phyloP scores from a whole-genome alignment of 2,888 invertebrate species.

The Sipha maydis region DNA sequence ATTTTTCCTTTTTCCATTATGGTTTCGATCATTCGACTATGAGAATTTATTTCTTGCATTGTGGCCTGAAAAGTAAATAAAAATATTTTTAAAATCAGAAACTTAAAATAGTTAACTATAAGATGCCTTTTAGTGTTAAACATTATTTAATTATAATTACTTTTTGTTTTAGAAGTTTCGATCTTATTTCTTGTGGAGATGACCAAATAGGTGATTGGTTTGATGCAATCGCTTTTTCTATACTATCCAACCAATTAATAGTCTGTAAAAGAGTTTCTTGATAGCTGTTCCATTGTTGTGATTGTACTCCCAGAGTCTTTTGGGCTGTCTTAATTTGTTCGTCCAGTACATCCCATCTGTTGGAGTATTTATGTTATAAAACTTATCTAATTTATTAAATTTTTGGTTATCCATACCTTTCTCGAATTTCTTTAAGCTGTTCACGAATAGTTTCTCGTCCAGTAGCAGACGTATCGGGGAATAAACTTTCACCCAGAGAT shows the following conservation, averaged over 20 bases:
- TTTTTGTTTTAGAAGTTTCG: constrained; percentile 85
- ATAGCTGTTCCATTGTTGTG: constrained; percentile 84
- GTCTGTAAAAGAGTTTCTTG: constrained; percentile 87
- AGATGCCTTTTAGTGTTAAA: neutral
- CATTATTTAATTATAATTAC: constrained; percentile 65
- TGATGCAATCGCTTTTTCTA: constrained; percentile 80
- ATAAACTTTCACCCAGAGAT: constrained; percentile 85
- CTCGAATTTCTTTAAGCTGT: constrained; percentile 81
- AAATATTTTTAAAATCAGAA: neutral
- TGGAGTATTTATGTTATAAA: neutral
- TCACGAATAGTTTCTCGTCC: constrained; percentile 90
- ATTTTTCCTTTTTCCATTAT: constrained; percentile 88
- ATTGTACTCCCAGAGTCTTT: constrained; percentile 84
- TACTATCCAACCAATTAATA: constrained; percentile 84
- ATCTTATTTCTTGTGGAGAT: constrained; percentile 85
- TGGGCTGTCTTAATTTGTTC: constrained; percentile 86
- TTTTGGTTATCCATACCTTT: constrained; percentile 68
- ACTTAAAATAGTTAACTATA: neutral
- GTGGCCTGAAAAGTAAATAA: constrained; percentile 71
- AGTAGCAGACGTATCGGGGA: constrained; percentile 90
- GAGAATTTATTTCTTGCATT: constrained; percentile 88
- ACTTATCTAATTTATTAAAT: neutral
- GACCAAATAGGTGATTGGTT: constrained; percentile 79
- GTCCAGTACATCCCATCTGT: constrained; percentile 84
- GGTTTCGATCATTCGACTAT: constrained; percentile 90